phyloP scores from a whole-genome alignment of 2,888 invertebrate genomes.

The Chironomus riparius region DNA sequence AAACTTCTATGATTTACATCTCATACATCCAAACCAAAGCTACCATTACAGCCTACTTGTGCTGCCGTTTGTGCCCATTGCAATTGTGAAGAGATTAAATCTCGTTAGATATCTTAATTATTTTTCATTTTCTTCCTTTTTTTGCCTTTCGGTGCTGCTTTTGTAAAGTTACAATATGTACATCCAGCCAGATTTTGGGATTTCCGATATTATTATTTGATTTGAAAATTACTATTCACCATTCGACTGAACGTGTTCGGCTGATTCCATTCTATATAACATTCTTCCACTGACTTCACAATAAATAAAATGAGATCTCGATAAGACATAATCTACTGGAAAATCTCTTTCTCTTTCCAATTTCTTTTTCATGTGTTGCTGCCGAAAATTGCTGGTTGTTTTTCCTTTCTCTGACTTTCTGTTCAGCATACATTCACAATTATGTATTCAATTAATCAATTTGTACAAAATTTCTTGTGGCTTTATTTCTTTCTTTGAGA shows the following conservation, averaged over 20 bases:
- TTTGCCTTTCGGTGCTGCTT: background rate
- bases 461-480: background rate
- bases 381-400: conserved; percentile 9
- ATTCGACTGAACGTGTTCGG: background rate
- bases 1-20: too few relatives aligned
- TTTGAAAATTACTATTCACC: conserved; percentile 25
- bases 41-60: background rate
- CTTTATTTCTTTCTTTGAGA: too few relatives aligned
- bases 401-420: background rate
- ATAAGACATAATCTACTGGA: conserved; percentile 13
- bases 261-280: background rate
- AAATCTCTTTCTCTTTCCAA: conserved; percentile 3
- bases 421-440: conserved; percentile 7
- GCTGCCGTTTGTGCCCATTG: background rate
- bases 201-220: conserved; percentile 20
- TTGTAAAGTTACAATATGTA: background rate
- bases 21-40: background rate
- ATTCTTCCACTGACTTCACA: background rate
- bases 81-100: background rate
- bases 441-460: conserved; percentile 26
- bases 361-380: background rate
- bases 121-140: background rate
- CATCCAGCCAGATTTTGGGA: background rate
- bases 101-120: conserved; percentile 26
- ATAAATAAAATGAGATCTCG: conserved; percentile 9